A percentile compares a stretch with the other conserved stretches of the same genome.
Evolutionary conservation across 2,888 invertebrate genomes (phyloP).

Genomic region (Uropetala carovei): DNA sequence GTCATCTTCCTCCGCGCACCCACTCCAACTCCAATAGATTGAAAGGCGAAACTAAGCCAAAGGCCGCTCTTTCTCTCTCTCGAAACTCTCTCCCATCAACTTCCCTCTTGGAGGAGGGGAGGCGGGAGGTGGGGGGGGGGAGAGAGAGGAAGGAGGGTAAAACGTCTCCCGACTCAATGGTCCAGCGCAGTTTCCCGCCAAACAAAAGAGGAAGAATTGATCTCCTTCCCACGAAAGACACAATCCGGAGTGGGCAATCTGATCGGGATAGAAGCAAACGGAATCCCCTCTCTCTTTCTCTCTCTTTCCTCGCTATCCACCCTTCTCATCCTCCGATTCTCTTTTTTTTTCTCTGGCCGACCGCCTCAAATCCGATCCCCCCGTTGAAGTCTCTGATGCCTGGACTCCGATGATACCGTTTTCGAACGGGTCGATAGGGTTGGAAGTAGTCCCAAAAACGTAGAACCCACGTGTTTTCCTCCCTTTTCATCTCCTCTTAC

Average conservation of each 20-base stretch:
- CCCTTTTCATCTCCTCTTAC: not conserved
- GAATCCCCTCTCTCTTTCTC: not conserved
- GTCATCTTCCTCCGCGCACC: not conserved
- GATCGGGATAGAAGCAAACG: not conserved
- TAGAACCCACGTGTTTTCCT: too few species aligned
- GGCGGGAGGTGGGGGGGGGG: too few species aligned
- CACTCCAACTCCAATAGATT: not conserved
- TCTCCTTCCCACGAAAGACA: not conserved
- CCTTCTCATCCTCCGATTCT: too few species aligned
- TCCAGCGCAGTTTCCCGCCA: slow-evolving; percentile 23
- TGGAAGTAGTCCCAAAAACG: not conserved
- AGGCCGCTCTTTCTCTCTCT: not conserved
- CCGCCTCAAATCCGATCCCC: not conserved
- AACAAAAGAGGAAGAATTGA: slow-evolving; percentile 56
- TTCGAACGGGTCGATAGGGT: slow-evolving; percentile 9
- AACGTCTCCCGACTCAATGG: not conserved
- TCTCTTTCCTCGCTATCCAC: too few species aligned
- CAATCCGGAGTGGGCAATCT: not conserved
- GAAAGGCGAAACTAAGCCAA: not conserved
- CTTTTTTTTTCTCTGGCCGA: not conserved
- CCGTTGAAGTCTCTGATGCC: slow-evolving; percentile 36
- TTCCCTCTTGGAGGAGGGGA: not conserved
- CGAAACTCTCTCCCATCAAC: not conserved
- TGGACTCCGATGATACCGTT: slow-evolving; percentile 39
- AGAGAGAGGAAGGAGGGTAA: too few species aligned